A percentile compares a stretch with the other conserved stretches of the same genome.
Conservation (phyloP, 2,888 invertebrate genomes). For the Lithodes maja region DNA sequence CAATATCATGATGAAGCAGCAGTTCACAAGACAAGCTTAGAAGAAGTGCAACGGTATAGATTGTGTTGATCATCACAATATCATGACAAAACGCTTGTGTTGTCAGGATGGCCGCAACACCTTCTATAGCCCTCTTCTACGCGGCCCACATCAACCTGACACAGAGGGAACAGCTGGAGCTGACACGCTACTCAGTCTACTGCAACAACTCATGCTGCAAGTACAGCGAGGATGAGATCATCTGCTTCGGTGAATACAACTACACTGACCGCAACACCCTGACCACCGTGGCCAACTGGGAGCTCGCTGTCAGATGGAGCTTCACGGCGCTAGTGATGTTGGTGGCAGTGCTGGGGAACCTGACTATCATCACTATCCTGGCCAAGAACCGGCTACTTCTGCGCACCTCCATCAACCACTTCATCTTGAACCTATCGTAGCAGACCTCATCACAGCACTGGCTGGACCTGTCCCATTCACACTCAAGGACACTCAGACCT, state of each 20-base stretch:
- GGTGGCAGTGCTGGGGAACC: constrained; percentile 81
- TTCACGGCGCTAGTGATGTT: constrained; percentile 45
- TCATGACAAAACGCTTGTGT: too few relatives aligned
- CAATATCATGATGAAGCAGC: too few relatives aligned
- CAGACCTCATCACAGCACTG: constrained; percentile 80
- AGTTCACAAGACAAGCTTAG: too few relatives aligned
- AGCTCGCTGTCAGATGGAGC: constrained; percentile 52
- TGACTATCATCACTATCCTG: constrained; percentile 81
- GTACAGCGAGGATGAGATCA: constrained; percentile 4
- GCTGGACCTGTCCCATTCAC: constrained; percentile 65
- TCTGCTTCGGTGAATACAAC: constrained; percentile 62
- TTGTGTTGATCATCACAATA: too few relatives aligned
- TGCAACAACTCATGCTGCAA: constrained; percentile 58
- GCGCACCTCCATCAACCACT: constrained; percentile 82
- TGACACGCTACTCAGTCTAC: neutral
- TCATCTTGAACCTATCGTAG: constrained; percentile 84
- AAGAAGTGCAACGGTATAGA: too few relatives aligned
- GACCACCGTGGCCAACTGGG: constrained; percentile 28
- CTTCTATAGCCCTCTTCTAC: too few relatives aligned
- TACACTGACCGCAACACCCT: constrained; percentile 47
- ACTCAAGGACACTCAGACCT: constrained; percentile 54
- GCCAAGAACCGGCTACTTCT: constrained; percentile 79
- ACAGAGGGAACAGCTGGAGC: neutral
- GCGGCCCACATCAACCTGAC: neutral
- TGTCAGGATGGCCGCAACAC: too few relatives aligned